Conservation (phyloP, 2,888 invertebrate species). For the Drosophila infuscata region DNA sequence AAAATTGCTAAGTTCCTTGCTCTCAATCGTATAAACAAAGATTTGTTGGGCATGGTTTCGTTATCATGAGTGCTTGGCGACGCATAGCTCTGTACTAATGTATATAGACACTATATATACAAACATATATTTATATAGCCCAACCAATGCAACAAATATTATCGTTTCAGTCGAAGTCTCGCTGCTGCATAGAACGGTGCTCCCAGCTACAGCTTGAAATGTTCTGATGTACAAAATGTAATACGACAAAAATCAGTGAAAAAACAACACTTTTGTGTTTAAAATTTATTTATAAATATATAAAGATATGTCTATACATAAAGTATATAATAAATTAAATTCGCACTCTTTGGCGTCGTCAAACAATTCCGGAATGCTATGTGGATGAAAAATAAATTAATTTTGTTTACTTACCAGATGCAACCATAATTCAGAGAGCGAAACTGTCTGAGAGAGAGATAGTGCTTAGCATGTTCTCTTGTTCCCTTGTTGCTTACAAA, state of each 20-base stretch:
- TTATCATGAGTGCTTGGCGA: neutral
- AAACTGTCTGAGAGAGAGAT: neutral
- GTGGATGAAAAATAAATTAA: neutral
- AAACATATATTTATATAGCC: neutral
- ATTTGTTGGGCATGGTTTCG: neutral
- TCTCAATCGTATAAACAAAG: neutral
- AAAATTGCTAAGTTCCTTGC: neutral
- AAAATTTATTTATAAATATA: too few species aligned
- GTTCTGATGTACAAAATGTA: neutral
- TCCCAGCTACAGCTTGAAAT: neutral
- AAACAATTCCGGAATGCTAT: neutral
- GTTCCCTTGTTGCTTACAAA: neutral
- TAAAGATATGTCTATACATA: neutral
- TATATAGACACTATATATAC: neutral
- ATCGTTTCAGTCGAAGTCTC: neutral
- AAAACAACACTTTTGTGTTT: neutral
- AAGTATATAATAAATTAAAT: neutral
- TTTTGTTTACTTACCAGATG: neutral
- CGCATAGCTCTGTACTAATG: neutral
- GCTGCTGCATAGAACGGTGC: neutral
- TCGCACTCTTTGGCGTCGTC: too few species aligned
- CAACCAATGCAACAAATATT: neutral
- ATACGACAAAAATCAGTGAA: neutral
- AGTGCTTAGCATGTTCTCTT: neutral
- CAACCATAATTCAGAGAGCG: neutral